Base-by-base conservation (phyloP, 2,797 vertebrate species). In the Heterohyrax brucei region DNA sequence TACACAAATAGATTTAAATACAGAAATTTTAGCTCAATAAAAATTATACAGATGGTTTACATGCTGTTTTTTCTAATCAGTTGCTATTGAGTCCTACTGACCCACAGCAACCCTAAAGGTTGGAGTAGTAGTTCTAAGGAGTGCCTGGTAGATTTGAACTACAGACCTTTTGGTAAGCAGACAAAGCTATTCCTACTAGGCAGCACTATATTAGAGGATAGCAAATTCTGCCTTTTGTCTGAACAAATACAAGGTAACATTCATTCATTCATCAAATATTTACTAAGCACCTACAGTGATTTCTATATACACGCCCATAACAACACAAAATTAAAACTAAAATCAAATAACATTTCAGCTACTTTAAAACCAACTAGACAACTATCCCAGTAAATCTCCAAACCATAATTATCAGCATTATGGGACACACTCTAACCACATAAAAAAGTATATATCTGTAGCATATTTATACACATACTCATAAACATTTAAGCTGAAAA, bases 331-430 rank as follows among this genome's bases (percentile, higher is more conserved):
- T 92, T 88, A 81, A 82, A n/a, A 50, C 90, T 88, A 81, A 79
- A 79, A 80, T 92, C 26, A 88, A 85, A 78, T 81, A 12, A 93
- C 70, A 75, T 46, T 81, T 77, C 10, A 94, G 44, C 22, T 83
- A 73, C 68, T 77, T 94, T 90, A 90, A 84, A 84, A 90, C 28
- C 44, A 88, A 64, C n/a, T 66, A 77, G 86, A 33, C 84, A 95
- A 53, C 28, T 88, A n/a, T 48, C 14, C 22, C 46, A 85, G 56
- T 46, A 91, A 50, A 89, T 73, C 75, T 64, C 48, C 26, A 78
- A 72, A 26, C 5, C 72, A 84, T 12, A 53, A 44, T 68, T 68
- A 33, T 16, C 70, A 39, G 18, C 59, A 50, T 87, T 83, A 70
- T 30, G n/a, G 12, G 62, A 92, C 26, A 87, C 3, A 95, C 33